Conservation (phyloP, 2,113 vertebrate species). For the Megaptera novaeangliae region DNA sequence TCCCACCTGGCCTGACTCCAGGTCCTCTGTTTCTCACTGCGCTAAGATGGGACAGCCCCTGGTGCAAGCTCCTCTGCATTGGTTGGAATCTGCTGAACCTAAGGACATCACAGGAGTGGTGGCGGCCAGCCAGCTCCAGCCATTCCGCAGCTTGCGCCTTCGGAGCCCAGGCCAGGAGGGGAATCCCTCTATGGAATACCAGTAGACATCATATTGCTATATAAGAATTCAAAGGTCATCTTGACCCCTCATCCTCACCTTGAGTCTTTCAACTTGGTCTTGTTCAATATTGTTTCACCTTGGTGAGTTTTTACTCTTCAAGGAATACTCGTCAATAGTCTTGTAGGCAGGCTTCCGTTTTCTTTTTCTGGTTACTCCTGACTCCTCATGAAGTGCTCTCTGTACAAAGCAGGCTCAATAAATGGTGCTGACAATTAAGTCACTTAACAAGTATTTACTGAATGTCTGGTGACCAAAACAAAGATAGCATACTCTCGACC, state of each 20-base stretch:
- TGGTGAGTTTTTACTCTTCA: not conserved
- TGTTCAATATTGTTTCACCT: not conserved
- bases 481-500: not conserved
- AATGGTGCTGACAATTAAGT: not conserved
- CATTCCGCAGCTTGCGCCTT: not conserved
- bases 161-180: not conserved
- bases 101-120: not conserved
- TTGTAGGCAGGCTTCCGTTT: not conserved
- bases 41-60: rapidly evolving
- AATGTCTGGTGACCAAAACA: not conserved
- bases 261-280: not conserved
- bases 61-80: not conserved
- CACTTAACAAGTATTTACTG: not conserved
- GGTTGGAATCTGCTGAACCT: not conserved
- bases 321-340: not conserved
- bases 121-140: too few relatives aligned
- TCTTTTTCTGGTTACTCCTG: not conserved
- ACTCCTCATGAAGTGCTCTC: not conserved
- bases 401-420: not conserved
- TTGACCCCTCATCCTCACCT: not conserved
- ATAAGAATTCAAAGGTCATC: not conserved
- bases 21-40: not conserved
- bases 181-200: not conserved
- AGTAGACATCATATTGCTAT: too few relatives aligned
- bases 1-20: not conserved